A percentile compares a stretch with the other conserved stretches of the same genome.
These are phyloP conservation scores for Aelia acuminata DNA, from an alignment of 2,888 invertebrate genomes.

Conservation along the genomic window DNA sequence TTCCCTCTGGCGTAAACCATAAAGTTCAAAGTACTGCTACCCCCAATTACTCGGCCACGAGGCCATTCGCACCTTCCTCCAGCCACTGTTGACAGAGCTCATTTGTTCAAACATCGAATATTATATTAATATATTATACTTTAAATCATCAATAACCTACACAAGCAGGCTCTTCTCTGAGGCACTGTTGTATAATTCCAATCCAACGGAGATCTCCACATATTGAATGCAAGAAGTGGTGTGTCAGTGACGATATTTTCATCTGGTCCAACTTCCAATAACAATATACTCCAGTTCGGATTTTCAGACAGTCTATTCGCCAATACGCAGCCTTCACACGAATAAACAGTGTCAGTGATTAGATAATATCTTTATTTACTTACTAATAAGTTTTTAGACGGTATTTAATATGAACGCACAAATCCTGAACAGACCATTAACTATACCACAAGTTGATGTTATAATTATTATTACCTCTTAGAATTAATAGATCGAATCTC, in stretches of 20 bases:
- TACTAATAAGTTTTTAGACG: not conserved
- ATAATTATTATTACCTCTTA: not conserved
- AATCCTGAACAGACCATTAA: not conserved
- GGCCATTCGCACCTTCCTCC: conserved; percentile 83
- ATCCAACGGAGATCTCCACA: conserved; percentile 76
- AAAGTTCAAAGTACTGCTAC: conserved; percentile 89
- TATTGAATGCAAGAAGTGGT: conserved; percentile 73
- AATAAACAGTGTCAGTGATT: not conserved
- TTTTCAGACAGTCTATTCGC: conserved; percentile 80
- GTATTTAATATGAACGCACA: not conserved
- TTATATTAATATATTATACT: not conserved
- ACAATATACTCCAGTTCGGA: conserved; percentile 74
- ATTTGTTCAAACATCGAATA: not conserved
- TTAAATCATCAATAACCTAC: conserved; percentile 67
- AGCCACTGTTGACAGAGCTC: conserved; percentile 53
- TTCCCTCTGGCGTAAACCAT: conserved; percentile 94
- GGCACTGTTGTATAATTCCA: conserved; percentile 81
- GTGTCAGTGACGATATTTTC: conserved; percentile 74
- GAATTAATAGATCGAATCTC: not conserved
- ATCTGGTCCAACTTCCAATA: conserved; percentile 77
- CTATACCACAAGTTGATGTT: not conserved
- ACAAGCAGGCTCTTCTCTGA: conserved; percentile 75
- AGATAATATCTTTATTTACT: not conserved
- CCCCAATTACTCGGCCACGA: conserved; percentile 92
- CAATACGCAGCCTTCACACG: conserved; percentile 77